Percentiles rank a stretch among this genome's conserved stretches.
phyloP scores from a whole-genome alignment of 2,113 vertebrate genomes.

The Setophaga petechia region DNA sequence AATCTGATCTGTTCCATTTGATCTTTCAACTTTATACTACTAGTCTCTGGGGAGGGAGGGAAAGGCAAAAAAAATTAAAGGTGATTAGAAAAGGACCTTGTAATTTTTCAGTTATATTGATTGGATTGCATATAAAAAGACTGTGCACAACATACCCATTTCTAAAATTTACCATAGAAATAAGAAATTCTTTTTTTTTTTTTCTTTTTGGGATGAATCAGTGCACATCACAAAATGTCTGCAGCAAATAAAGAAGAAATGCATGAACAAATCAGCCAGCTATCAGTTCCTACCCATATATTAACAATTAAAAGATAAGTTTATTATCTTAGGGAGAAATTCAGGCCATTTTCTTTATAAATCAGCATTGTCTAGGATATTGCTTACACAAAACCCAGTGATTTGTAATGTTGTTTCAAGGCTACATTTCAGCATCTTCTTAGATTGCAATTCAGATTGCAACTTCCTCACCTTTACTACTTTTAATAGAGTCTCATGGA shows the following conservation, averaged over 20 bases:
- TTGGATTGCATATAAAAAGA: background rate
- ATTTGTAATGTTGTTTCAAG: background rate
- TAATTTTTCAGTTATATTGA: background rate
- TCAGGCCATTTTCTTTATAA: background rate
- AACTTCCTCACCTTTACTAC: background rate
- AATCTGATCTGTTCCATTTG: background rate
- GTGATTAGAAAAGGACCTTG: fast-evolving
- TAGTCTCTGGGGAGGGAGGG: fast-evolving
- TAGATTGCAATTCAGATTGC: background rate
- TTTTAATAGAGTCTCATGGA: background rate
- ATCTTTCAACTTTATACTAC: background rate
- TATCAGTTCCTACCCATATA: background rate
- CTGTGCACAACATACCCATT: fast-evolving
- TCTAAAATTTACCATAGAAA: background rate
- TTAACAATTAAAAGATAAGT: background rate
- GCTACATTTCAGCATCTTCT: background rate
- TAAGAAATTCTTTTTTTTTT: background rate
- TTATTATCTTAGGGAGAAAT: background rate
- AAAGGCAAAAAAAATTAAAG: background rate
- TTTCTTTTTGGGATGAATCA: background rate
- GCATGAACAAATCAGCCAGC: fast-evolving
- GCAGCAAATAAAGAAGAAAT: background rate
- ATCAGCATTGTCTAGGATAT: background rate
- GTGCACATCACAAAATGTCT: background rate
- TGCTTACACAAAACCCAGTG: fast-evolving